Evolutionary conservation across 2,113 vertebrate genomes (phyloP).

Genomic region (Microcebus lehilahytsara): DNA sequence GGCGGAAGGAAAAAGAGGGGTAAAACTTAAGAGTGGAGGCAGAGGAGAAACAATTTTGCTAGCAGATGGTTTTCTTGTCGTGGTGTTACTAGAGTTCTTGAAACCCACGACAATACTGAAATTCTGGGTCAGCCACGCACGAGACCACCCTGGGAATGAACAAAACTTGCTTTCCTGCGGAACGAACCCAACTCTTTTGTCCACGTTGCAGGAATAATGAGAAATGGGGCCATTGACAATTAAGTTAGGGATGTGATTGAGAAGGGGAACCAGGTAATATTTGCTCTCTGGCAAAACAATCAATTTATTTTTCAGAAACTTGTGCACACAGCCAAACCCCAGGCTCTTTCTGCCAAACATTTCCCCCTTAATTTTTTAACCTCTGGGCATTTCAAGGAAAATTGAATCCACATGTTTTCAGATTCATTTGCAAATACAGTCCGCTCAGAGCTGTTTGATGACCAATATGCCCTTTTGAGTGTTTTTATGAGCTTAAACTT

Average conservation of each 20-base stretch:
- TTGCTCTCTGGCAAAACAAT: constrained; percentile 76
- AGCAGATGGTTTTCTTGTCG: constrained; percentile 45
- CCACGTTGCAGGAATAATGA: constrained; percentile 13
- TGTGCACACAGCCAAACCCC: constrained; percentile 65
- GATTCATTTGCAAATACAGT: constrained; percentile 79
- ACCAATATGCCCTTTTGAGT: constrained; percentile 67
- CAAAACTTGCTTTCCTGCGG: neutral
- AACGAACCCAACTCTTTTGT: neutral
- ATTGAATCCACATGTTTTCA: constrained; percentile 81
- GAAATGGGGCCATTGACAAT: constrained; percentile 49
- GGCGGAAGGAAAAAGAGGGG: constrained; percentile 51
- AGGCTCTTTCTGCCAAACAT: constrained; percentile 73
- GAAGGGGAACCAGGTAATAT: constrained; percentile 70
- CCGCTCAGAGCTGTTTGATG: constrained; percentile 75
- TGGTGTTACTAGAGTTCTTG: neutral
- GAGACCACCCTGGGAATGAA: constrained; percentile 9
- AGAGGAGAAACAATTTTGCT: neutral
- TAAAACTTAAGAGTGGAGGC: constrained; percentile 57
- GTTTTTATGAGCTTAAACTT: constrained; percentile 75
- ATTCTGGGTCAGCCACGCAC: neutral
- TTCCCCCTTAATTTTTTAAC: constrained; percentile 76
- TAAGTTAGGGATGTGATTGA: constrained; percentile 66
- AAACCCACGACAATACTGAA: neutral
- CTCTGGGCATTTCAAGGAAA: constrained; percentile 79
- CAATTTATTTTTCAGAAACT: constrained; percentile 73